Percentiles rank a stretch among this genome's conserved stretches.
Conservation (phyloP, 2,888 invertebrate genomes). For the Mesodorylaimus sp. region DNA sequence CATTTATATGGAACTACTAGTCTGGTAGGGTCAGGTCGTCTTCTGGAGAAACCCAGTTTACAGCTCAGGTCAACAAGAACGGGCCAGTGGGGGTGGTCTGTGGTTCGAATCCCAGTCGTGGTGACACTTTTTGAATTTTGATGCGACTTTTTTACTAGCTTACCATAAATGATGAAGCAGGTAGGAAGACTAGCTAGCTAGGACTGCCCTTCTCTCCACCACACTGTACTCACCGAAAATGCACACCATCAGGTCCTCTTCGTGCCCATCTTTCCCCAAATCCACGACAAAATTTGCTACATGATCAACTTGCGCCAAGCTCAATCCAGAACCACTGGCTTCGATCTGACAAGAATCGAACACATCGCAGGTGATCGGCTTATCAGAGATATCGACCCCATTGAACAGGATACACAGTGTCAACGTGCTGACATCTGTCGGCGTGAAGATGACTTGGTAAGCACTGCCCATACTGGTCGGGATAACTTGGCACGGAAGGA, state of each 20-base stretch:
- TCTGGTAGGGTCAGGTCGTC: no score
- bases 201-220: no score
- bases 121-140: no score
- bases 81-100: no score
- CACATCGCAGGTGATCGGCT: constrained; percentile 8
- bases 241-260: background rate
- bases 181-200: no score
- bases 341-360: constrained; percentile 17
- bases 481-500: background rate
- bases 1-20: no score
- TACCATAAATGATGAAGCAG: no score
- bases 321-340: constrained; percentile 25
- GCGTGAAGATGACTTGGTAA: constrained; percentile 37
- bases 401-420: constrained; percentile 84
- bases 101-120: no score
- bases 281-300: constrained; percentile 4
- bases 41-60: no score
- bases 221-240: background rate
- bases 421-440: constrained; percentile 68
- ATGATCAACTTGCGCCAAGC: constrained; percentile 21
- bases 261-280: background rate
- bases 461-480: constrained; percentile 54
- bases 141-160: no score
- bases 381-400: constrained; percentile 36
- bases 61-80: no score